Evolutionary conservation across 2,797 vertebrate genomes (phyloP).

Genomic region (Enteromius trimaculatus): DNA sequence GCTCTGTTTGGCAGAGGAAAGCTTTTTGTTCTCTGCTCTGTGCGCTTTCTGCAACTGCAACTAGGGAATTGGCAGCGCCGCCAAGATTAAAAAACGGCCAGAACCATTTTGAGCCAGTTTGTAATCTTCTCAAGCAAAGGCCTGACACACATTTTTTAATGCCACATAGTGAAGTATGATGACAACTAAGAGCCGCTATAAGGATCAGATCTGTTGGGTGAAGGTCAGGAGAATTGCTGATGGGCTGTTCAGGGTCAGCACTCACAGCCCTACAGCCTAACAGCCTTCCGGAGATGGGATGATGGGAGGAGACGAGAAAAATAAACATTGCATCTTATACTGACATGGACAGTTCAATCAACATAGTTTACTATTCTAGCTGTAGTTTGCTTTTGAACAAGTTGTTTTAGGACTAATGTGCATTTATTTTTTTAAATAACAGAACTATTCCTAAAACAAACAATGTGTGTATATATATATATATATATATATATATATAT

Average conservation of each 20-base stretch:
- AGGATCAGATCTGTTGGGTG: slow-evolving; percentile 66
- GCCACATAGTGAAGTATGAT: slow-evolving; percentile 48
- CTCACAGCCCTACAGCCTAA: slow-evolving; percentile 11
- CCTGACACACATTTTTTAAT: slow-evolving; percentile 47
- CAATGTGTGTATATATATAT: too few species aligned
- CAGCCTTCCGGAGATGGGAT: slow-evolving; percentile 20
- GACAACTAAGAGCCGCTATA: slow-evolving; percentile 63
- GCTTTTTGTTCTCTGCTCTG: slow-evolving; percentile 37
- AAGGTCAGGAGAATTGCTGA: slow-evolving; percentile 62
- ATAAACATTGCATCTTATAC: background rate
- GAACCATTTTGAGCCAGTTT: slow-evolving; percentile 51
- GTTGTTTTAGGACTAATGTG: background rate
- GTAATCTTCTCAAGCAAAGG: slow-evolving; percentile 54
- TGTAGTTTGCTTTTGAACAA: background rate
- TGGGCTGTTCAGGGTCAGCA: slow-evolving; percentile 55
- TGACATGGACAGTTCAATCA: slow-evolving; percentile 25
- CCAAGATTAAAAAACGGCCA: slow-evolving; percentile 48
- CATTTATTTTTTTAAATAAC: background rate
- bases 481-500: too few species aligned
- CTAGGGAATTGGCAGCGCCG: slow-evolving; percentile 39
- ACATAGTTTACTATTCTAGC: slow-evolving; percentile 2
- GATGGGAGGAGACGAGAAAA: slow-evolving; percentile 2
- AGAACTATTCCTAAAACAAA: too few species aligned
- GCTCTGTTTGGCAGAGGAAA: slow-evolving; percentile 35
- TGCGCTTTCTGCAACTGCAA: slow-evolving; percentile 36